Percentiles rank a stretch among this genome's conserved stretches.
phyloP scores from a whole-genome alignment of 1,140 invertebrate genomes.

The Dendroctonus ponderosae region DNA sequence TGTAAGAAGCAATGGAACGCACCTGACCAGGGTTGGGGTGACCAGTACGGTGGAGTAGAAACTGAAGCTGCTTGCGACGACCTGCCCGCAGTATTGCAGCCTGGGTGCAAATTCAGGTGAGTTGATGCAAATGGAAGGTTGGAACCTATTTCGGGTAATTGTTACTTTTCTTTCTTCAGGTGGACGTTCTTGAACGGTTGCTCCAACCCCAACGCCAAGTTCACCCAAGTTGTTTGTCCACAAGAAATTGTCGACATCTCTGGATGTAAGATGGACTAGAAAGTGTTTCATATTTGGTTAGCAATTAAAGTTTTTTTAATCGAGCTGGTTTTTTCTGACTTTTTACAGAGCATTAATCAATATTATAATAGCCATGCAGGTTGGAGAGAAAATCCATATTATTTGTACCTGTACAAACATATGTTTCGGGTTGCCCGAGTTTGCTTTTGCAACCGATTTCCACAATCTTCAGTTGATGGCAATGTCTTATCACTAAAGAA shows the following conservation, averaged over 20 bases:
- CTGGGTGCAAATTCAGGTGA: conserved; percentile 31
- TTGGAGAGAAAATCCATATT: too few species aligned
- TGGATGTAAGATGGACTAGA: conserved; percentile 24
- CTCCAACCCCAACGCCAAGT: conserved; percentile 21
- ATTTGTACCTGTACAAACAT: too few species aligned
- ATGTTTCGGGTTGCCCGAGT: too few species aligned
- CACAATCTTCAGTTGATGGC: too few species aligned
- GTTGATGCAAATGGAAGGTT: not conserved
- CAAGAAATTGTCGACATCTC: conserved; percentile 20
- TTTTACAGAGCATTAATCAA: not conserved
- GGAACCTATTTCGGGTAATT: not conserved
- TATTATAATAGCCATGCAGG: too few species aligned
- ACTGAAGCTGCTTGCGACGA: conserved; percentile 27
- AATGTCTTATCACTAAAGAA: too few species aligned
- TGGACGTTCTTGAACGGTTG: conserved; percentile 22
- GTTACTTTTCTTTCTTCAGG: conserved; percentile 5
- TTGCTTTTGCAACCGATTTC: too few species aligned
- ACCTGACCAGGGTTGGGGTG: conserved; percentile 31
- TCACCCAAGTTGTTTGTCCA: conserved; percentile 24
- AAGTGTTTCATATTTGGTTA: not conserved
- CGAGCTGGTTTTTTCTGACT: not conserved
- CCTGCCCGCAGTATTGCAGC: conserved; percentile 19
- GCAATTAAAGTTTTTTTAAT: not conserved
- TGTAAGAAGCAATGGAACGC: conserved; percentile 30
- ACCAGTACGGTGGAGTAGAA: conserved; percentile 25